A percentile compares a stretch with the other conserved stretches of the same genome.
These are phyloP conservation scores for Platichthys stellatus DNA, from an alignment of 2,113 vertebrate genomes.

Conservation along the genomic window DNA sequence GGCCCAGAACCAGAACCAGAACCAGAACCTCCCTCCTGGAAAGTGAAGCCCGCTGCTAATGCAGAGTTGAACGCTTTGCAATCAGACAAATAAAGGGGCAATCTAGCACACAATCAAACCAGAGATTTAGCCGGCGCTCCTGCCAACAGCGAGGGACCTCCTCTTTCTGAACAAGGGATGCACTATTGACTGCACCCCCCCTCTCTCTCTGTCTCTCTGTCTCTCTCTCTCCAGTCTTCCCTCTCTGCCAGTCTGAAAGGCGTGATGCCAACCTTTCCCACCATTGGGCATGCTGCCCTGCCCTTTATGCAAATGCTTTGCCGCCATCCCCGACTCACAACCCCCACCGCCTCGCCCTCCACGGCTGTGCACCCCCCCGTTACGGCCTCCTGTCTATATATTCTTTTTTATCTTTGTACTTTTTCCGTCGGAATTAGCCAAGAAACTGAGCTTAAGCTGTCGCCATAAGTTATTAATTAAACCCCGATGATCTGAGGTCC, in stretches of 20 bases:
- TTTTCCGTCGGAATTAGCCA: slow-evolving; percentile 40
- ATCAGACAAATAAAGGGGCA: slow-evolving; percentile 85
- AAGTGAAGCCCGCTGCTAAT: slow-evolving; percentile 78
- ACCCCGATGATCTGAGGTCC: slow-evolving; percentile 21
- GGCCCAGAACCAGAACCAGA: slow-evolving; percentile 47
- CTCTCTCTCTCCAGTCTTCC: slow-evolving; percentile 73
- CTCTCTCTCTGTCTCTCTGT: slow-evolving; percentile 42
- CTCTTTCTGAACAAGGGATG: slow-evolving; percentile 85
- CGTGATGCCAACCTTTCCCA: slow-evolving; percentile 85
- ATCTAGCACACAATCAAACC: slow-evolving; percentile 84
- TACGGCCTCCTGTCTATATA: slow-evolving; percentile 56
- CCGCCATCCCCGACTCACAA: slow-evolving; percentile 79
- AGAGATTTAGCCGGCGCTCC: slow-evolving; percentile 81
- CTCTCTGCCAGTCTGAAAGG: slow-evolving; percentile 85
- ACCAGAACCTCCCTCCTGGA: slow-evolving; percentile 50
- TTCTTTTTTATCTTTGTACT: slow-evolving; percentile 48
- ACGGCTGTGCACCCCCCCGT: slow-evolving; percentile 47
- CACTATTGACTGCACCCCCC: slow-evolving; percentile 83
- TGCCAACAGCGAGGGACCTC: slow-evolving; percentile 84
- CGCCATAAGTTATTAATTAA: slow-evolving; percentile 42
- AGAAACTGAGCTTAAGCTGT: slow-evolving; percentile 44
- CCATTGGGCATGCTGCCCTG: slow-evolving; percentile 85
- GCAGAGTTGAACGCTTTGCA: slow-evolving; percentile 80
- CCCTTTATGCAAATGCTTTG: slow-evolving; percentile 86
- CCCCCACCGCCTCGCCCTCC: slow-evolving; percentile 76